Conservation (phyloP, 1,140 invertebrate species). For the Spodoptera frugiperda region DNA sequence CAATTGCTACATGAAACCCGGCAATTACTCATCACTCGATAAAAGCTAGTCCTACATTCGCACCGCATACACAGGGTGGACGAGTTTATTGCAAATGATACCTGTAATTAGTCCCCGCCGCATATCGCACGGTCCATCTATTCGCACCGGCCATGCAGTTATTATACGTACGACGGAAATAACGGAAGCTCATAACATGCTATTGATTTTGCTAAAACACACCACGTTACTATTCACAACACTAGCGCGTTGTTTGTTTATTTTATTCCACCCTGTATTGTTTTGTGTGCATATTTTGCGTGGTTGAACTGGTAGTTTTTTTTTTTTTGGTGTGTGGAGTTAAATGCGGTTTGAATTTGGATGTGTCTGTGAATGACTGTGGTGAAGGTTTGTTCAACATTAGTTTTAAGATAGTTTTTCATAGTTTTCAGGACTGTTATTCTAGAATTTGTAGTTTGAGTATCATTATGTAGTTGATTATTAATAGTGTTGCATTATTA, state of each 20-base stretch:
- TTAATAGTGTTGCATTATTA: no score
- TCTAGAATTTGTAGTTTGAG: no score
- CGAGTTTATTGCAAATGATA: constrained; percentile 79
- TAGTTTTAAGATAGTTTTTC: background rate
- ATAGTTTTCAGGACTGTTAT: no score
- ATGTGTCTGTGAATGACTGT: no score
- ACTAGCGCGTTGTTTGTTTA: constrained; percentile 35
- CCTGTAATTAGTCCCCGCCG: constrained; percentile 73
- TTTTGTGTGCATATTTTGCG: constrained; percentile 28
- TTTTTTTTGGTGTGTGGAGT: background rate
- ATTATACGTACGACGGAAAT: constrained; percentile 72
- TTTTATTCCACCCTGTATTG: constrained; percentile 18
- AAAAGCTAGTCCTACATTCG: constrained; percentile 20
- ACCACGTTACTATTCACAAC: constrained; percentile 63
- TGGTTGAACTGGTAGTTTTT: background rate
- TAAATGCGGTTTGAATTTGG: background rate
- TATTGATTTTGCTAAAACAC: constrained; percentile 80
- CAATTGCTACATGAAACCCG: constrained; percentile 25
- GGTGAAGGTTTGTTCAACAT: no score
- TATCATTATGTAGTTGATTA: no score
- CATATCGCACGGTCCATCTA: constrained; percentile 75
- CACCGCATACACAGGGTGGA: constrained; percentile 47
- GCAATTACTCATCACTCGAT: constrained; percentile 27
- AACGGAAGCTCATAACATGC: constrained; percentile 64
- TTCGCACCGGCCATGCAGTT: constrained; percentile 60